A percentile compares a stretch with the other conserved stretches of the same genome.
phyloP scores from a whole-genome alignment of 92 coral and sea anemone genomes.

The Paragorgia papillata region DNA sequence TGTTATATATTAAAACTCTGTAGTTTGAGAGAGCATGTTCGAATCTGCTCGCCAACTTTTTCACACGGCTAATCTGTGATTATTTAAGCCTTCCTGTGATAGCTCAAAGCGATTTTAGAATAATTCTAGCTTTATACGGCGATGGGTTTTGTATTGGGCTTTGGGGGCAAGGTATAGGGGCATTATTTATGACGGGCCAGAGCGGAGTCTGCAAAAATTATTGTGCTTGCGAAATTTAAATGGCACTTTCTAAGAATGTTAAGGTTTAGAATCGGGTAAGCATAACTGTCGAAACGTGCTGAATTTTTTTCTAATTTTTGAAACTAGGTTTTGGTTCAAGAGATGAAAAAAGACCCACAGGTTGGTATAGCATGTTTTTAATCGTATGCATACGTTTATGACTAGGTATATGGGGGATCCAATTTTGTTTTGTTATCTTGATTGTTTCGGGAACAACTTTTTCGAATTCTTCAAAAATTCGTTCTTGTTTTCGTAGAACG shows the following conservation, averaged over 20 bases:
- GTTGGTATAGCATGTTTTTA: constrained; percentile 64
- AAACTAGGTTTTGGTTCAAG: constrained; percentile 74
- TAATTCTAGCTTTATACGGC: background rate
- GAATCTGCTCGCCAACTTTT: constrained; percentile 58
- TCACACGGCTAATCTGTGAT: constrained; percentile 47
- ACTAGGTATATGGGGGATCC: constrained; percentile 24
- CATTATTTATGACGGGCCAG: background rate
- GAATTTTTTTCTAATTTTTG: background rate
- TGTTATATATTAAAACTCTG: constrained; percentile 59
- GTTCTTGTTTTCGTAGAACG: constrained; percentile 73
- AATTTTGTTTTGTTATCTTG: constrained; percentile 45
- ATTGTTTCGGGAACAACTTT: constrained; percentile 68
- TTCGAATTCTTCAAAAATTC: constrained; percentile 17
- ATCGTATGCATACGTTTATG: background rate
- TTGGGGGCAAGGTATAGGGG: constrained; percentile 4
- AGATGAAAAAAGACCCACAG: constrained; percentile 94
- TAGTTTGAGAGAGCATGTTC: constrained; percentile 57
- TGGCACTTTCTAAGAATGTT: constrained; percentile 32
- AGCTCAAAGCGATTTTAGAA: constrained; percentile 36
- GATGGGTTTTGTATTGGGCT: background rate
- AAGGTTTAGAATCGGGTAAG: background rate
- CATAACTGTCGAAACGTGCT: background rate
- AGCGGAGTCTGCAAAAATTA: constrained; percentile 22
- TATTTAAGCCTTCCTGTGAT: constrained; percentile 24
- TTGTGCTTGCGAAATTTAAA: constrained; percentile 1